Evolutionary conservation across 2,797 vertebrate genomes (phyloP), one percentile per base, ranked within the genome.

Genomic region (Geotrypetes seraphini): DNA sequence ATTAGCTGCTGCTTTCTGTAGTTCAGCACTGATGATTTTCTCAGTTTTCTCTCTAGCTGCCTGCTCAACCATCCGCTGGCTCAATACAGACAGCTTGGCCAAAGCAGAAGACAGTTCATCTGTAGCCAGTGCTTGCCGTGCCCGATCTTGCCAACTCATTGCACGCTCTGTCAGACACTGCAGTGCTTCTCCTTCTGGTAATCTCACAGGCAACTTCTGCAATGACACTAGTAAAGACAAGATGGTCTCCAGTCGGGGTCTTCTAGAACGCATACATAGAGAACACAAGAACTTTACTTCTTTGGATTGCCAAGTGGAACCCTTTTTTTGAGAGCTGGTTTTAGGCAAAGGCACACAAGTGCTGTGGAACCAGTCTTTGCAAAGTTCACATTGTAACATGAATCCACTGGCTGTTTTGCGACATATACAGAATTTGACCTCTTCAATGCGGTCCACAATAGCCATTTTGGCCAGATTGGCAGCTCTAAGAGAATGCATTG

Each of bases 111-210:
- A 98, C 16, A 99, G 69, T 61, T 99, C 94, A 0, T 94, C 88
- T 0, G 95, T 99, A 49, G 96, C 96, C 35, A 99, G 66, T 5
- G 96, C 75, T 62, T 95, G 96, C 11, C 95, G 88, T 0, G 96
- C 95, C n/a, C 88, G 78, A 57, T 98, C 96, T 79, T 98, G 95
- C 96, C 95, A 99, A 61, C 92, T 87, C 95, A 99, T 99, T 28
- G 92, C 93, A 10, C 96, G 83, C 66, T 99, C 96, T 0, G 96
- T 99, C 66, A 99, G 54, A 70, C 96, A 97, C 77, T 97, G 95
- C 23, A 98, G 70, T 0, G 95, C 95, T 45, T 97, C 94, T 5
- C 95, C 94, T 53, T 99, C 96, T 0, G 94, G 95, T 47, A 99
- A 81, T 12, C 94, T 79, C 12, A 98, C 89, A 0, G 96, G 92